phyloP scores from a whole-genome alignment of 1,140 invertebrate species.

The Brachionus paranguensis region DNA sequence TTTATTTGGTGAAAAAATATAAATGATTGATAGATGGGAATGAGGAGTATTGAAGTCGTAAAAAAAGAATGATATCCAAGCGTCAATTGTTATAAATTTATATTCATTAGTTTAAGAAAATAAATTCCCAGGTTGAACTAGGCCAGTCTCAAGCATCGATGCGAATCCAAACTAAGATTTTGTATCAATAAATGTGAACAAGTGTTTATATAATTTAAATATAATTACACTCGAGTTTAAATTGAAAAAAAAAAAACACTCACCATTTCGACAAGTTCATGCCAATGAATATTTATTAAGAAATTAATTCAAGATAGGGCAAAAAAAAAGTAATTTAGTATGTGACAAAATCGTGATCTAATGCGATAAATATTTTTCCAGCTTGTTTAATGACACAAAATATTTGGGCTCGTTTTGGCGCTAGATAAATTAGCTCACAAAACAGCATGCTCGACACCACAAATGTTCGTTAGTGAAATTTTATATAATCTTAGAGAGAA shows the following conservation, averaged over 20 bases:
- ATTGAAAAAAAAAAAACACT: neutral
- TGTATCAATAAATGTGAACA: neutral
- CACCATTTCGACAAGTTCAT: neutral
- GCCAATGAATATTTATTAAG: conserved; percentile 20
- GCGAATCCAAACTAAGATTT: neutral
- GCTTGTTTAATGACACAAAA: neutral
- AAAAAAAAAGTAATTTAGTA: neutral
- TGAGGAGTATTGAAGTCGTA: neutral
- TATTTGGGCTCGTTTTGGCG: neutral
- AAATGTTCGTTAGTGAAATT: conserved; percentile 5
- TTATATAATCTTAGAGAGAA: neutral
- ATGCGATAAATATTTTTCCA: conserved; percentile 7
- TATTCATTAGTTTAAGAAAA: neutral
- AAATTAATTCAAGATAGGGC: neutral
- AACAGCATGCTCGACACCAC: neutral
- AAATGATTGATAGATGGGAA: neutral
- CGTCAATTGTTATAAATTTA: neutral
- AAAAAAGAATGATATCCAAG: neutral
- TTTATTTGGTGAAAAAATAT: too few species aligned
- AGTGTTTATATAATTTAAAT: conserved; percentile 24
- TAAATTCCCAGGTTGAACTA: neutral
- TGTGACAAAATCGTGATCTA: conserved; percentile 12
- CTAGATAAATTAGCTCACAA: neutral
- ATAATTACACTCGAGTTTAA: neutral
- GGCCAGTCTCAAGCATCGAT: neutral